A percentile compares a stretch with the other conserved stretches of the same genome.
Evolutionary conservation across 2,113 vertebrate species (phyloP).

Genomic region (Notarius quadriscutis): DNA sequence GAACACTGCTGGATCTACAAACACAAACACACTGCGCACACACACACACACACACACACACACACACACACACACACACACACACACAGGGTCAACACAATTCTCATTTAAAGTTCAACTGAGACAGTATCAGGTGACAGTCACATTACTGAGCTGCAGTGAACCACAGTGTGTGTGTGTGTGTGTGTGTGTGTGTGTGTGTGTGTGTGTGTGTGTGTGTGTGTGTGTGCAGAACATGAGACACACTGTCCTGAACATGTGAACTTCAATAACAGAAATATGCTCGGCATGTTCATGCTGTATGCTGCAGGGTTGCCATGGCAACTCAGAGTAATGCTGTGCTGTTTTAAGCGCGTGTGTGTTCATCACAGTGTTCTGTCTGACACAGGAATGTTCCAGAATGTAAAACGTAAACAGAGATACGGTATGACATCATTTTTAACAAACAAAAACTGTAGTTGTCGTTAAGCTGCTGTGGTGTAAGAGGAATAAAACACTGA

Average conservation of each 20-base stretch:
- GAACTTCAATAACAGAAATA: not conserved
- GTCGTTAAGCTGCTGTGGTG: not conserved
- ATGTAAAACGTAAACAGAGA: not conserved
- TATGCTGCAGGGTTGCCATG: not conserved
- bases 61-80: slow-evolving; percentile 31
- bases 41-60: slow-evolving; percentile 38
- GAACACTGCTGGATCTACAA: slow-evolving; percentile 85
- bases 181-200: not conserved
- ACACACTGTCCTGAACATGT: not conserved
- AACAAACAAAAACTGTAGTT: not conserved
- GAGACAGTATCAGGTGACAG: not conserved
- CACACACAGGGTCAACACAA: not conserved
- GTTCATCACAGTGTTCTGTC: not conserved
- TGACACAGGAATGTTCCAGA: not conserved
- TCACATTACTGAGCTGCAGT: not conserved
- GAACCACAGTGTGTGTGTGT: not conserved
- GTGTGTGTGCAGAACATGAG: not conserved
- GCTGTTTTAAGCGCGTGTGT: not conserved
- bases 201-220: too few species aligned
- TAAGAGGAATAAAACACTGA: not conserved
- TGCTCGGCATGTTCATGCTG: not conserved
- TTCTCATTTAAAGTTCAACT: not conserved
- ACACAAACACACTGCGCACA: slow-evolving; percentile 83
- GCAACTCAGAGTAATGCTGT: not conserved
- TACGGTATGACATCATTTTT: too few species aligned